These are phyloP conservation scores for Lophura nycthemera DNA, from an alignment of 2,113 vertebrate genomes.

Conservation along the genomic window DNA sequence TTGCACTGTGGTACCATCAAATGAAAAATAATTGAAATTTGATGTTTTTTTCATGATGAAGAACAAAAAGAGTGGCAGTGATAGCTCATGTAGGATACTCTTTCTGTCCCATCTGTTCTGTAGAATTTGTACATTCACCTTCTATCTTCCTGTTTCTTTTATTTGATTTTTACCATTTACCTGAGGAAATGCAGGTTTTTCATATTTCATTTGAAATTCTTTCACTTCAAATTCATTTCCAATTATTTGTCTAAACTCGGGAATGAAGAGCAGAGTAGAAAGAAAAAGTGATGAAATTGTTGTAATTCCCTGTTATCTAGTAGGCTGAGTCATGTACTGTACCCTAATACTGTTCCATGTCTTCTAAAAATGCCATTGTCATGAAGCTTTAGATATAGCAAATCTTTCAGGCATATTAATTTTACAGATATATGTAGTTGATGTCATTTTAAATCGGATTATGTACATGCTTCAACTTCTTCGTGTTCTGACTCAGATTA, in stretches of 20 bases:
- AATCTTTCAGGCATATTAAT: not conserved
- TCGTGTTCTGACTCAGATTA: not conserved
- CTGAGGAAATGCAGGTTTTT: not conserved
- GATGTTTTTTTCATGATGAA: accelerated
- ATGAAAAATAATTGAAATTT: not conserved
- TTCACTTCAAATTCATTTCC: too few species aligned
- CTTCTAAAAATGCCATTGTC: not conserved
- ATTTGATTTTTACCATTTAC: not conserved
- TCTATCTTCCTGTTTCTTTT: not conserved
- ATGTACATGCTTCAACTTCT: not conserved
- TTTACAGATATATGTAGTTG: not conserved
- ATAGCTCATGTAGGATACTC: not conserved
- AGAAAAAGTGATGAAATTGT: not conserved
- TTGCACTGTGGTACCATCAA: not conserved
- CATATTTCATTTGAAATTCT: not conserved
- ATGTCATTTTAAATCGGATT: not conserved
- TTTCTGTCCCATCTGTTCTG: not conserved
- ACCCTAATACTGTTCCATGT: not conserved
- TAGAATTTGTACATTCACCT: not conserved
- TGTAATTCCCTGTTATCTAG: not conserved
- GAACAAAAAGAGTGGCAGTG: not conserved
- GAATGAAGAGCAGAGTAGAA: not conserved
- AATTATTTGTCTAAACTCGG: not conserved
- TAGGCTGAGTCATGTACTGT: not conserved
- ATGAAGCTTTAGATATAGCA: not conserved